A percentile compares a stretch with the other conserved stretches of the same genome.
phyloP scores from a whole-genome alignment of 1,140 invertebrate species.

The Psilanteris sp. region DNA sequence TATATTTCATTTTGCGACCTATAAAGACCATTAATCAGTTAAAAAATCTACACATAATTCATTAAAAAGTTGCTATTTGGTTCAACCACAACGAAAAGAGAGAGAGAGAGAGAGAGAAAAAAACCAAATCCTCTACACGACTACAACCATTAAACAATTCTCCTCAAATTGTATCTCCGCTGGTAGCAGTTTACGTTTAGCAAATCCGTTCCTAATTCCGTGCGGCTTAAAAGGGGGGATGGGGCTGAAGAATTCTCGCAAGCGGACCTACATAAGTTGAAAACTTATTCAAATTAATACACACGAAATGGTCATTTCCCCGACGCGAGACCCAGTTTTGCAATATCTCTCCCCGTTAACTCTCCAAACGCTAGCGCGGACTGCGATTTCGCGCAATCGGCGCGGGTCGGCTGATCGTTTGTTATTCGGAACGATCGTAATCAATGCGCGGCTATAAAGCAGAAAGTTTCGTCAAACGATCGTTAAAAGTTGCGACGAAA shows the following conservation, averaged over 20 bases:
- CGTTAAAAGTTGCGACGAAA: too few relatives aligned
- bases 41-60: too few relatives aligned
- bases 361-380: slow-evolving; percentile 12
- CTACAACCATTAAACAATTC: too few relatives aligned
- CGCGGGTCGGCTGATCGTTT: slow-evolving; percentile 14
- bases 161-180: too few relatives aligned
- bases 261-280: slow-evolving; percentile 6
- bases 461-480: slow-evolving; percentile 32
- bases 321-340: slow-evolving; percentile 26
- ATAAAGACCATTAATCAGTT: too few relatives aligned
- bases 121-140: too few relatives aligned
- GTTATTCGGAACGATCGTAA: slow-evolving; percentile 51
- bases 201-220: slow-evolving; percentile 5
- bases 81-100: too few relatives aligned
- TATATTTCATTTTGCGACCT: too few relatives aligned
- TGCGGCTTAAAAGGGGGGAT: background rate
- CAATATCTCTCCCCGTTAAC: slow-evolving; percentile 30
- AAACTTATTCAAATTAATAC: slow-evolving; percentile 38
- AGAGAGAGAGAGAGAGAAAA: too few relatives aligned
- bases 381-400: slow-evolving; percentile 23
- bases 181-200: background rate
- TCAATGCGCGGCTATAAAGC: slow-evolving; percentile 13
- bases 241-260: slow-evolving; percentile 1
- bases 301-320: slow-evolving; percentile 24
- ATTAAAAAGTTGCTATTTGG: too few relatives aligned